phyloP scores from a whole-genome alignment of 2,888 invertebrate species.

The Laspeyria flexula region DNA sequence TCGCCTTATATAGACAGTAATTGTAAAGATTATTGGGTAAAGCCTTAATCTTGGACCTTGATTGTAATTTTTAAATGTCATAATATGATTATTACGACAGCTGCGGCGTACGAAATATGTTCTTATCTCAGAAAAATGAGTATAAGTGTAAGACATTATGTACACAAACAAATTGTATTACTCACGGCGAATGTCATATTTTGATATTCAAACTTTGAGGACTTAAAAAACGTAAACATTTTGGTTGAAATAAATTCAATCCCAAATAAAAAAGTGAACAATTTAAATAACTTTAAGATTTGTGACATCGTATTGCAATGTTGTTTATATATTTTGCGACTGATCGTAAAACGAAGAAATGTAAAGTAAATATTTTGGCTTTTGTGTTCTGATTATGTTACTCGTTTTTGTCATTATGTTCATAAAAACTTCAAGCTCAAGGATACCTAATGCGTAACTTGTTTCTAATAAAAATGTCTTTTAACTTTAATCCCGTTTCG shows the following conservation, averaged over 20 bases:
- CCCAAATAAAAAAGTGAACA: slow-evolving; percentile 37
- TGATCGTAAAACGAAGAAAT: slow-evolving; percentile 61
- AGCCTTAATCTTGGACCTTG: not conserved
- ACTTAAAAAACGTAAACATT: slow-evolving; percentile 19
- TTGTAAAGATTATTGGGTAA: too few species aligned
- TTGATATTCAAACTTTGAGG: not conserved
- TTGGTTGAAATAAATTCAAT: slow-evolving; percentile 30
- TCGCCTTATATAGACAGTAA: not conserved
- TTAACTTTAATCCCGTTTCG: not conserved
- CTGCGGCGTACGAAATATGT: not conserved
- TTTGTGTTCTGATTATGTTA: slow-evolving; percentile 50
- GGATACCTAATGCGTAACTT: too few species aligned
- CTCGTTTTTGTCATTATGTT: slow-evolving; percentile 32
- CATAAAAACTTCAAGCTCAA: slow-evolving; percentile 18
- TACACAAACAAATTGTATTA: not conserved
- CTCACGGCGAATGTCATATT: not conserved
- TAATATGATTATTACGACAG: not conserved
- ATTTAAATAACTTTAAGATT: slow-evolving; percentile 50
- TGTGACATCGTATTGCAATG: slow-evolving; percentile 51
- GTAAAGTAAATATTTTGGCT: slow-evolving; percentile 54
- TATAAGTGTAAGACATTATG: not conserved
- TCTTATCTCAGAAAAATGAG: not conserved
- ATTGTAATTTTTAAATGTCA: not conserved
- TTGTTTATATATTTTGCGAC: slow-evolving; percentile 53
- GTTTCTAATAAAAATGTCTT: not conserved